These are phyloP conservation scores for Paracyclopina nana DNA, from an alignment of 1,140 invertebrate species.

Conservation along the genomic window DNA sequence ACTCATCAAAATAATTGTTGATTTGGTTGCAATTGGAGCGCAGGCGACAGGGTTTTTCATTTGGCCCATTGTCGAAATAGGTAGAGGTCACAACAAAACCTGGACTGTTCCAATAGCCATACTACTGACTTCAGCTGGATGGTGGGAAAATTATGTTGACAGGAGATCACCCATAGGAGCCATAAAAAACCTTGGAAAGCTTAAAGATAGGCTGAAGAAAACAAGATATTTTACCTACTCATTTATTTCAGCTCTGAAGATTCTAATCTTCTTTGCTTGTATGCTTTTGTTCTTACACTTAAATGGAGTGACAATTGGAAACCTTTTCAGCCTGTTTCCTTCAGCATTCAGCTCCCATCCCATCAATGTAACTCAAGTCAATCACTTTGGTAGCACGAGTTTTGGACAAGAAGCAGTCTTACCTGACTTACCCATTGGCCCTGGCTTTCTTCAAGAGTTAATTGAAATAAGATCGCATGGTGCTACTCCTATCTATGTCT, in stretches of 20 bases:
- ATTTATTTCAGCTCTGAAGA: slow-evolving; percentile 70
- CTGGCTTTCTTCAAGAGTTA: slow-evolving; percentile 20
- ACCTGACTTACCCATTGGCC: slow-evolving; percentile 19
- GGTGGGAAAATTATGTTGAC: slow-evolving; percentile 93
- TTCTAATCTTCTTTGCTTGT: slow-evolving; percentile 50
- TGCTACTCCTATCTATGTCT: slow-evolving; percentile 50
- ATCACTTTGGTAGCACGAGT: not conserved
- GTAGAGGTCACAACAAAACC: slow-evolving; percentile 23
- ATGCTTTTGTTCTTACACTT: slow-evolving; percentile 48
- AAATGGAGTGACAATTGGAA: slow-evolving; percentile 49
- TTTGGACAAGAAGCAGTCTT: too few relatives aligned
- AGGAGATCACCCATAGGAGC: slow-evolving; percentile 10
- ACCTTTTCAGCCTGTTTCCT: slow-evolving; percentile 52
- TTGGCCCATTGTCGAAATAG: slow-evolving; percentile 46
- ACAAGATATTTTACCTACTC: slow-evolving; percentile 72
- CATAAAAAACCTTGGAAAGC: slow-evolving; percentile 50
- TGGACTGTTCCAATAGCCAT: slow-evolving; percentile 67
- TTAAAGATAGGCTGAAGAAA: slow-evolving; percentile 47
- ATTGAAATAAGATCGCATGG: slow-evolving; percentile 24
- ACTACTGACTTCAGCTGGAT: slow-evolving; percentile 65
- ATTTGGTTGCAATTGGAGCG: slow-evolving; percentile 54
- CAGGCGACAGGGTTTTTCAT: slow-evolving; percentile 71
- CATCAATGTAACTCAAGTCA: slow-evolving; percentile 50
- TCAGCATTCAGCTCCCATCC: slow-evolving; percentile 52
- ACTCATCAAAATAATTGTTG: slow-evolving; percentile 54